These are phyloP conservation scores for Actinernus sp. DNA, from an alignment of 92 coral and sea anemone genomes.

Conservation along the genomic window DNA sequence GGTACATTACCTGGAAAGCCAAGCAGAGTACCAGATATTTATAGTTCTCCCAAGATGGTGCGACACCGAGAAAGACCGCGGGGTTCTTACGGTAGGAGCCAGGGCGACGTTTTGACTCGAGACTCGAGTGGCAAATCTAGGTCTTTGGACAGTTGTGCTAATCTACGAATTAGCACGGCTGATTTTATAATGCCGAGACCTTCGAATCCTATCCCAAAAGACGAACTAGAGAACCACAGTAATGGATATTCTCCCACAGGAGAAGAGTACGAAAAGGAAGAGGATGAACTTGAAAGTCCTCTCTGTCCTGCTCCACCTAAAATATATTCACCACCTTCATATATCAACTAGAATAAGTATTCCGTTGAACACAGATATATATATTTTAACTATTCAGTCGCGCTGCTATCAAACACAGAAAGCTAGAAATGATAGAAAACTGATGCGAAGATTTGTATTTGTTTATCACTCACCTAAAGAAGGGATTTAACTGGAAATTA, in stretches of 20 bases:
- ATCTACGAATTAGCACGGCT: neutral
- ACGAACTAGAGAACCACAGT: neutral
- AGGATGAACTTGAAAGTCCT: neutral
- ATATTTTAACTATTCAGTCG: no score
- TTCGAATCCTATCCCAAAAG: neutral
- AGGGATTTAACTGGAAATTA: no score
- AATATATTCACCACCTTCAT: constrained; percentile 1
- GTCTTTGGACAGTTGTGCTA: constrained; percentile 1
- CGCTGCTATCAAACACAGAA: no score
- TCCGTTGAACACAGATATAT: no score
- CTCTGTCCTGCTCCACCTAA: constrained; percentile 2
- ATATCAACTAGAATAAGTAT: constrained; percentile 26
- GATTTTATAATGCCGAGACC: neutral
- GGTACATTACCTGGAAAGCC: constrained; percentile 46
- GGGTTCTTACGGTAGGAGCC: constrained; percentile 73
- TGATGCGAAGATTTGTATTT: no score
- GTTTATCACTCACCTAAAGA: no score
- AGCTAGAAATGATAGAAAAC: no score
- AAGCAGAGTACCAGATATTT: constrained; percentile 77
- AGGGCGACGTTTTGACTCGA: neutral
- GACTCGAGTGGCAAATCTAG: neutral
- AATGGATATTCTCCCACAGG: neutral
- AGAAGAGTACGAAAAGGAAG: neutral
- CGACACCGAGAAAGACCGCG: constrained; percentile 77
- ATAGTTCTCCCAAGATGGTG: constrained; percentile 78